phyloP scores from a whole-genome alignment of 1,140 invertebrate genomes.

The Musca domestica region DNA sequence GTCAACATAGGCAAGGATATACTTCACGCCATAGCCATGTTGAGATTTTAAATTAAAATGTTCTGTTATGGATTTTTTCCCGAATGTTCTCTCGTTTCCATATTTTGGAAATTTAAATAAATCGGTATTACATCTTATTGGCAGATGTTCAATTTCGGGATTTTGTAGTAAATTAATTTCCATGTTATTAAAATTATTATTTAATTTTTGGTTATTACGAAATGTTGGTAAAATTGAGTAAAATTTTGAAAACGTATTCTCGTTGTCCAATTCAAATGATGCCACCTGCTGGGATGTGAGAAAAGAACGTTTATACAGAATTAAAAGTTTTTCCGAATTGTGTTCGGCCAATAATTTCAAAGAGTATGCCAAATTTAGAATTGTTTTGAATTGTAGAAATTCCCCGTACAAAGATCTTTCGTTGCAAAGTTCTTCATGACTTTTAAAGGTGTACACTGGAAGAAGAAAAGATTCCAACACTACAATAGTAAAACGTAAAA shows the following conservation, averaged over 20 bases:
- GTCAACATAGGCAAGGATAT: conserved; percentile 19
- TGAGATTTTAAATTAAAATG: conserved; percentile 25
- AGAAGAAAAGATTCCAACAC: background rate
- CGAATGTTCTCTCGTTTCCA: background rate
- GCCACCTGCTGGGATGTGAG: background rate
- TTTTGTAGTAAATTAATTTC: conserved; percentile 20
- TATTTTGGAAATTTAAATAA: background rate
- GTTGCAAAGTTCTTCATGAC: background rate
- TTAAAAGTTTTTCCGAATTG: conserved; percentile 13
- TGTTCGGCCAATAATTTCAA: conserved; percentile 12
- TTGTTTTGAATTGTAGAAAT: background rate
- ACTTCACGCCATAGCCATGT: background rate
- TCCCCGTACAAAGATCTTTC: background rate
- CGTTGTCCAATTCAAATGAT: background rate
- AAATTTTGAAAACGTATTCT: background rate
- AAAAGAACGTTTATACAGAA: conserved; percentile 20
- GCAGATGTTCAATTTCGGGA: no score
- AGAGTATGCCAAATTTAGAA: background rate
- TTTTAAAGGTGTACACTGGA: conserved; percentile 1
- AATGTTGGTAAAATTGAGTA: conserved; percentile 24
- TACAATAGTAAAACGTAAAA: background rate
- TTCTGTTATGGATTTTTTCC: background rate
- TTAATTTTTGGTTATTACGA: conserved; percentile 26
- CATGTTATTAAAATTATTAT: conserved; percentile 22
- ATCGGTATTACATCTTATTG: background rate